Conservation (phyloP, 2,888 invertebrate genomes). For the Cecidostiba fungosa region DNA sequence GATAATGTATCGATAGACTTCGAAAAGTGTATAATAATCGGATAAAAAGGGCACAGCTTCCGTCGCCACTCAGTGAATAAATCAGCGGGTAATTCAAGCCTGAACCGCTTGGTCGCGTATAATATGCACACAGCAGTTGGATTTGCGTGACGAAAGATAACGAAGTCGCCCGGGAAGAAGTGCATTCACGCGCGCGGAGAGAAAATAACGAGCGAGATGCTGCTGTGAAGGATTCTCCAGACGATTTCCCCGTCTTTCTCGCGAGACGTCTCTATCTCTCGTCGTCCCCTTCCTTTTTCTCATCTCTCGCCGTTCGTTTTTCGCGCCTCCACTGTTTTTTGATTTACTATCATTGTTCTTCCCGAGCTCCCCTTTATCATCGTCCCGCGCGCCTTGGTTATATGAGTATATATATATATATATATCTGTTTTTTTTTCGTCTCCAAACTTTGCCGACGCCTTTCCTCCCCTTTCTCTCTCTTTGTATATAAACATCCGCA, state of each 20-base stretch:
- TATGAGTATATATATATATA: slow-evolving; percentile 32
- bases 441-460: neutral
- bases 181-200: slow-evolving; percentile 42
- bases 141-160: slow-evolving; percentile 64
- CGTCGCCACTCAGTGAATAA: slow-evolving; percentile 38
- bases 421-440: neutral
- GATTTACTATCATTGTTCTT: slow-evolving; percentile 56
- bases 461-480: neutral
- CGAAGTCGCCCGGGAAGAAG: slow-evolving; percentile 61
- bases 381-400: slow-evolving; percentile 21
- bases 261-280: slow-evolving; percentile 18
- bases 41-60: neutral
- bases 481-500: neutral
- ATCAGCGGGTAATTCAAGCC: slow-evolving; percentile 42
- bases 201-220: slow-evolving; percentile 59
- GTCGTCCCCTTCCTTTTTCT: neutral
- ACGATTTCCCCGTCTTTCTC: slow-evolving; percentile 47
- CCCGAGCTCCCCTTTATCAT: slow-evolving; percentile 31
- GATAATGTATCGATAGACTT: too few species aligned
- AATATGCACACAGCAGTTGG: slow-evolving; percentile 24
- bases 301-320: neutral
- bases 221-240: slow-evolving; percentile 58
- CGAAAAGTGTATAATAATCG: too few species aligned
- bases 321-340: slow-evolving; percentile 25
- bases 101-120: neutral